Percentiles rank a stretch among this genome's conserved stretches.
Conservation (phyloP, 2,797 vertebrate genomes). For the Gobionotothen gibberifrons region DNA sequence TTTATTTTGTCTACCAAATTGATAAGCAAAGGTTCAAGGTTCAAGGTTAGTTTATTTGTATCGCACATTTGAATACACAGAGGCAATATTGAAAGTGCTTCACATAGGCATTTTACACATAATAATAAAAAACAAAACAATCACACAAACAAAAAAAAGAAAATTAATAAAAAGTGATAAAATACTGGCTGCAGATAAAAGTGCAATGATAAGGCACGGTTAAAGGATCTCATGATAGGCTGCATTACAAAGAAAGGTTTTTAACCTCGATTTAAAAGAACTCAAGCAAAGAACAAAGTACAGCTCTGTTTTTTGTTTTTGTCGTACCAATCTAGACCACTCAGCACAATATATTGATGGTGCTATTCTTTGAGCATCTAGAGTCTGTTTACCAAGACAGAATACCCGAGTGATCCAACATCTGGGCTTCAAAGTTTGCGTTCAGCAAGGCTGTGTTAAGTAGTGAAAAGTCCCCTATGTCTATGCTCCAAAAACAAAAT, state of each 20-base stretch:
- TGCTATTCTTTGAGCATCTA: slow-evolving; percentile 34
- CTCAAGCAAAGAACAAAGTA: slow-evolving; percentile 2
- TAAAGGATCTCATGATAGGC: too few species aligned
- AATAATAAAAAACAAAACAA: too few species aligned
- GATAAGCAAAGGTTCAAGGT: not conserved
- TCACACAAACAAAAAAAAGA: too few species aligned
- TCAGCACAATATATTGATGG: slow-evolving; percentile 8
- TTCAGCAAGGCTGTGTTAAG: slow-evolving; percentile 39
- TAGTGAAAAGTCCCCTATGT: slow-evolving; percentile 27
- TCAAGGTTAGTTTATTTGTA: too few species aligned
- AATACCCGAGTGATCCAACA: slow-evolving; percentile 54
- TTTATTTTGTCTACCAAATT: slow-evolving; percentile 25
- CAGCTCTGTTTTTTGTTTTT: slow-evolving; percentile 8
- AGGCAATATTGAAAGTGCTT: too few species aligned
- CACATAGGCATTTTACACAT: too few species aligned
- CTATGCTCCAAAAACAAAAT: slow-evolving; percentile 31
- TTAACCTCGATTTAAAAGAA: not conserved
- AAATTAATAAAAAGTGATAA: too few species aligned
- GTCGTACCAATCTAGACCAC: slow-evolving; percentile 10
- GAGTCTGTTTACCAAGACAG: slow-evolving; percentile 48
- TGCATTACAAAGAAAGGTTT: too few species aligned
- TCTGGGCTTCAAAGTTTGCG: slow-evolving; percentile 46
- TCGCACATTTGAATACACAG: too few species aligned
- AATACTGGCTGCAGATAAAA: too few species aligned
- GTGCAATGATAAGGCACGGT: too few species aligned